Conservation (phyloP, 2,888 invertebrate species). For the Diplazon laetatorius region DNA sequence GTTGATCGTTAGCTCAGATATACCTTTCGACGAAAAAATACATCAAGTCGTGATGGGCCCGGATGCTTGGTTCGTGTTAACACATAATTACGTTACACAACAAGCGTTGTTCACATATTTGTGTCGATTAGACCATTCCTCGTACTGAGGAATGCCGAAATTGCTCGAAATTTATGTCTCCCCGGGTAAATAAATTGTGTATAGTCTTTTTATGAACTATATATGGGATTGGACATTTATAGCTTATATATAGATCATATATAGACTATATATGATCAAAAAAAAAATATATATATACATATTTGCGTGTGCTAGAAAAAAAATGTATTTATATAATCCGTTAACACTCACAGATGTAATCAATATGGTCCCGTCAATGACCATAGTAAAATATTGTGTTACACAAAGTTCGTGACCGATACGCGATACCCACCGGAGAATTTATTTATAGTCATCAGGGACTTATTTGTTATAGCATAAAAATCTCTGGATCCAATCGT, state of each 20-base stretch:
- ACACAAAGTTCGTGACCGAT: constrained; percentile 29
- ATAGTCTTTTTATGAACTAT: too few species aligned
- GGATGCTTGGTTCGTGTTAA: constrained; percentile 13
- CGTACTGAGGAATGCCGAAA: too few species aligned
- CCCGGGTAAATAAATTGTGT: not conserved
- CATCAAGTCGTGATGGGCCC: constrained; percentile 17
- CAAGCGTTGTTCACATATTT: not conserved
- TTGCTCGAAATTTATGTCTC: too few species aligned
- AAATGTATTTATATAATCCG: too few species aligned
- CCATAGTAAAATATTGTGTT: not conserved
- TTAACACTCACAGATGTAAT: too few species aligned
- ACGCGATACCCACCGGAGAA: constrained; percentile 31
- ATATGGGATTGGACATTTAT: too few species aligned
- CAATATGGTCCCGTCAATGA: too few species aligned
- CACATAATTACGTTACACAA: constrained; percentile 19
- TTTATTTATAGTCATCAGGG: constrained; percentile 41
- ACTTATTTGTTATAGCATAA: constrained; percentile 43
- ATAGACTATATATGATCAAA: too few species aligned
- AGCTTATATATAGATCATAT: too few species aligned
- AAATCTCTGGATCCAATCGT: constrained; percentile 13
- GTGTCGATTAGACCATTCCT: too few species aligned
- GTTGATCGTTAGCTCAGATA: constrained; percentile 10
- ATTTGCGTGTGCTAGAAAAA: too few species aligned
- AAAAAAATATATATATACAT: too few species aligned
- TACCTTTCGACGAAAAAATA: constrained; percentile 1